A percentile compares a stretch with the other conserved stretches of the same genome.
Evolutionary conservation across 2,113 vertebrate genomes (phyloP).

Genomic region (Syngnathus typhle): DNA sequence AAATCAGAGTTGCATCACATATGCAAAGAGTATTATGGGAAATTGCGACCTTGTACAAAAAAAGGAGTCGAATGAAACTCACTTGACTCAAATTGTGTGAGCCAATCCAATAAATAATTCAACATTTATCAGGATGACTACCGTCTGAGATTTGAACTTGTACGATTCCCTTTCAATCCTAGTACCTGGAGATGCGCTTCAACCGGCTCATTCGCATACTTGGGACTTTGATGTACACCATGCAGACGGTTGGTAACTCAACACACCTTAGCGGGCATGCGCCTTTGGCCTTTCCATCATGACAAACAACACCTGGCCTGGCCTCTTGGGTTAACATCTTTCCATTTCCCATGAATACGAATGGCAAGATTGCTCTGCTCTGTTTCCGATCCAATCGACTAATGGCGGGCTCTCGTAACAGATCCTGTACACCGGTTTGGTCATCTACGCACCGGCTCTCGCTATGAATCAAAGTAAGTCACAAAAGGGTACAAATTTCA

Average conservation of each 20-base stretch:
- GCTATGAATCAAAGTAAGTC: conserved; percentile 77
- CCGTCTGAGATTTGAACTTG: not conserved
- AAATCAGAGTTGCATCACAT: no score
- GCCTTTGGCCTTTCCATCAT: not conserved
- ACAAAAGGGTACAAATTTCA: not conserved
- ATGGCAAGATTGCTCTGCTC: conserved; percentile 11
- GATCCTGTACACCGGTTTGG: conserved; percentile 75
- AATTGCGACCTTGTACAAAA: no score
- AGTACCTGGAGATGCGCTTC: conserved; percentile 76
- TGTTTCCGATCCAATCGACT: conserved; percentile 54
- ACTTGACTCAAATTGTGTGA: no score
- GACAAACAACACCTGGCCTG: conserved; percentile 31
- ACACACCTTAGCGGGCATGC: not conserved
- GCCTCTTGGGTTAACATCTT: conserved; percentile 18
- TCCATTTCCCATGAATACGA: conserved; percentile 28
- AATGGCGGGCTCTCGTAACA: conserved; percentile 53
- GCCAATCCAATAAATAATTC: not conserved
- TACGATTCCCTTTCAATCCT: conserved; percentile 29
- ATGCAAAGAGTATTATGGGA: no score
- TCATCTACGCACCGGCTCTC: conserved; percentile 78
- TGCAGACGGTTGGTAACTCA: conserved; percentile 69
- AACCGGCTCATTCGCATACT: conserved; percentile 62
- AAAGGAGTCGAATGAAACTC: no score
- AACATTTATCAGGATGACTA: not conserved
- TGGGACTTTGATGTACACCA: conserved; percentile 73